phyloP scores from a whole-genome alignment of 2,797 vertebrate genomes.

The Centropyge bicolor region DNA sequence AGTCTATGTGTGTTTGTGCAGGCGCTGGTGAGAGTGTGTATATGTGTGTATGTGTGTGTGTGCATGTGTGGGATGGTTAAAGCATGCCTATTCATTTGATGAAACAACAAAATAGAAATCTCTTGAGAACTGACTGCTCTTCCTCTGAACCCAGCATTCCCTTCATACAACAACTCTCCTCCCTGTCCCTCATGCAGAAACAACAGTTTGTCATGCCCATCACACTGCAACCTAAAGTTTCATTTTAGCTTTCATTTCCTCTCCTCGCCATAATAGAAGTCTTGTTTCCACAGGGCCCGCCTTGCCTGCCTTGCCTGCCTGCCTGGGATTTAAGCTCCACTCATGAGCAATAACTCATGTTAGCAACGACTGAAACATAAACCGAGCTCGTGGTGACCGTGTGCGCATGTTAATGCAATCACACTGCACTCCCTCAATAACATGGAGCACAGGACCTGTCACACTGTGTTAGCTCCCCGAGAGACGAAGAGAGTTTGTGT shows the following conservation, averaged over 20 bases:
- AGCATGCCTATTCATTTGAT: constrained; percentile 76
- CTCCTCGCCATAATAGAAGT: constrained; percentile 33
- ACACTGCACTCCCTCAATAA: constrained; percentile 27
- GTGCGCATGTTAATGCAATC: constrained; percentile 59
- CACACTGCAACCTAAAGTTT: constrained; percentile 11
- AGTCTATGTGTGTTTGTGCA: constrained; percentile 43
- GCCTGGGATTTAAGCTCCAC: constrained; percentile 18
- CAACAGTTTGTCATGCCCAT: constrained; percentile 40
- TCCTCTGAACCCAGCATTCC: constrained; percentile 67
- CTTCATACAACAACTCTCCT: constrained; percentile 51
- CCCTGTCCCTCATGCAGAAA: constrained; percentile 36
- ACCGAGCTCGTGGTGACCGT: constrained; percentile 31
- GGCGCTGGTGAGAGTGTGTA: constrained; percentile 11
- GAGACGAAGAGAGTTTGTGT: constrained; percentile 15
- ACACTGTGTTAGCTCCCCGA: constrained; percentile 7
- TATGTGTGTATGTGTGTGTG: constrained; percentile 45
- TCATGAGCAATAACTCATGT: constrained; percentile 42
- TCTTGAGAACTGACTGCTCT: constrained; percentile 72
- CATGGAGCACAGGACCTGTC: constrained; percentile 14
- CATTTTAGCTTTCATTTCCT: constrained; percentile 32
- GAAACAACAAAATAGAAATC: constrained; percentile 76
- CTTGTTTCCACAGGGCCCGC: constrained; percentile 26
- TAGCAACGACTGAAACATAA: constrained; percentile 28
- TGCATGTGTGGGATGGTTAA: constrained; percentile 68
- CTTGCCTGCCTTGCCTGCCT: not conserved